A percentile compares a stretch with the other conserved stretches of the same genome.
Evolutionary conservation across 1,140 invertebrate genomes (phyloP).

Genomic region (Cephus cinctus): DNA sequence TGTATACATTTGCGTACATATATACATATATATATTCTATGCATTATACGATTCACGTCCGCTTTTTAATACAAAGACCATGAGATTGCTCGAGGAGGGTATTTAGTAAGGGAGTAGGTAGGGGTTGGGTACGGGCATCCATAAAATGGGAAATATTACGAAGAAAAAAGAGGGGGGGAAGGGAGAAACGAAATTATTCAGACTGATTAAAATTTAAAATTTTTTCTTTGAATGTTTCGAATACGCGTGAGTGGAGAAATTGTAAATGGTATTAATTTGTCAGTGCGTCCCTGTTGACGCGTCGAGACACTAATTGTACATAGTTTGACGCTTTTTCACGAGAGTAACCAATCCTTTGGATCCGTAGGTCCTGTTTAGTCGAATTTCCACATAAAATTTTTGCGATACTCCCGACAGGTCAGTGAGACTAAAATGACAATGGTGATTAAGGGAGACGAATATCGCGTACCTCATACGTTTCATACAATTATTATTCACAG

Average conservation of each 20-base stretch:
- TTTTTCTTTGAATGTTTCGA: background rate
- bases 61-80: no score
- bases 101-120: no score
- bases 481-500: no score
- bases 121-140: no score
- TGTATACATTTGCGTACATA: background rate
- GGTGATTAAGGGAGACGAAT: no score
- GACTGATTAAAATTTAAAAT: background rate
- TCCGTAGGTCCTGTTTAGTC: no score
- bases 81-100: no score
- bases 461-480: background rate
- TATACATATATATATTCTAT: background rate
- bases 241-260: background rate
- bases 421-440: no score
- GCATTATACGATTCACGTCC: background rate
- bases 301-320: no score
- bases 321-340: no score
- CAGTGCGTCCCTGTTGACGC: background rate
- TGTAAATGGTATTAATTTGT: conserved; percentile 10
- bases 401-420: background rate
- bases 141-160: no score
- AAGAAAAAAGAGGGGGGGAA: background rate
- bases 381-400: background rate
- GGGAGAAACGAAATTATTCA: background rate
- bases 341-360: no score